Conservation (phyloP, 2,888 invertebrate species). For the Parnassius smintheus region DNA sequence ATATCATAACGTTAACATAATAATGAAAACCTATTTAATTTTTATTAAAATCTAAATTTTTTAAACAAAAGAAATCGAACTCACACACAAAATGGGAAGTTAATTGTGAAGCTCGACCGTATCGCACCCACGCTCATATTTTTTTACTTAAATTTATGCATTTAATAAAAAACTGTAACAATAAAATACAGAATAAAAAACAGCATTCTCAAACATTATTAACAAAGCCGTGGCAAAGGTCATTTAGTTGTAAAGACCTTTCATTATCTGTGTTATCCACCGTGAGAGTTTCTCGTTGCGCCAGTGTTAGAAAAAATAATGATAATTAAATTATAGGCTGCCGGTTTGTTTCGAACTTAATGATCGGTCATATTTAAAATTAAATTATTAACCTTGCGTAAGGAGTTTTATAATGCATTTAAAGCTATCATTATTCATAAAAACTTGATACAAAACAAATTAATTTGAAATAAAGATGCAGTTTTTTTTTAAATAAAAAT, state of each 20-base stretch:
- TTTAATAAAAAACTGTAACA: constrained; percentile 2
- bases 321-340: constrained; percentile 33
- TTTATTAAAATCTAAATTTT: no score
- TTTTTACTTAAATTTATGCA: not conserved
- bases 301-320: constrained; percentile 30
- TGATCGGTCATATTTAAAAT: constrained; percentile 17
- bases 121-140: no score
- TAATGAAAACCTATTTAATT: no score
- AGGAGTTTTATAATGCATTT: not conserved
- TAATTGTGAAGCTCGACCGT: no score
- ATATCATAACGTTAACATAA: no score
- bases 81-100: no score
- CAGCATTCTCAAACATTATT: constrained; percentile 22
- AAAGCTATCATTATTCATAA: no score
- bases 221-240: constrained; percentile 28
- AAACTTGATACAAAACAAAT: no score
- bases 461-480: no score
- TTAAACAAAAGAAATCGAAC: no score
- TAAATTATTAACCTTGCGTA: constrained; percentile 9
- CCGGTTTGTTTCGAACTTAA: constrained; percentile 13
- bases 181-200: constrained; percentile 24
- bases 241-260: constrained; percentile 25
- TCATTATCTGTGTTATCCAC: constrained; percentile 23
- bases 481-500: no score
- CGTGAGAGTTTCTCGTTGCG: constrained; percentile 26